phyloP scores from a whole-genome alignment of 2,797 vertebrate genomes.

The Parauchenoglanis ngamensis region DNA sequence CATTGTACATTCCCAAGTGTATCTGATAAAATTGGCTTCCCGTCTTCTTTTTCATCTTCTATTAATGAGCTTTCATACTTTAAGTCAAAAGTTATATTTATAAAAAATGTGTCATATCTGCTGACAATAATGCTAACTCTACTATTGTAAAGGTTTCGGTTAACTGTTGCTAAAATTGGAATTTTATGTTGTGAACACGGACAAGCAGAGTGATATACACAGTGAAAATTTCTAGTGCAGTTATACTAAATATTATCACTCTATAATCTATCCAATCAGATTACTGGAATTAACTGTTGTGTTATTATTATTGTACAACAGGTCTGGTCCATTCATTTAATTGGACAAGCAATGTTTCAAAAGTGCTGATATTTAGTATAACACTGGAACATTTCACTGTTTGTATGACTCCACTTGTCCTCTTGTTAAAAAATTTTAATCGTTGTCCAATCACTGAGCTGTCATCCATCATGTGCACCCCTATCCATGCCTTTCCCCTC shows the following conservation, averaged over 20 bases:
- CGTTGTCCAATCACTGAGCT: not conserved
- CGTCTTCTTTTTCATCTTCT: too few species aligned
- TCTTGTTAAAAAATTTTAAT: not conserved
- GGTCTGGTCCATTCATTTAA: not conserved
- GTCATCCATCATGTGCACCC: conserved; percentile 43
- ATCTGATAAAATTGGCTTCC: too few species aligned
- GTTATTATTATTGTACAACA: not conserved
- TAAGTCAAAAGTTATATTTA: not conserved
- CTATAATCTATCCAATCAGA: not conserved
- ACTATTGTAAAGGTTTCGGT: not conserved
- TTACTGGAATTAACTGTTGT: not conserved
- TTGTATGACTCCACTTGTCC: too few species aligned
- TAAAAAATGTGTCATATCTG: not conserved
- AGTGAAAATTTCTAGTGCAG: not conserved
- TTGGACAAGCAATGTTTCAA: not conserved
- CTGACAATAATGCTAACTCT: not conserved
- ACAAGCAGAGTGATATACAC: not conserved
- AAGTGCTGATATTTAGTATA: not conserved
- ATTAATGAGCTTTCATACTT: too few species aligned
- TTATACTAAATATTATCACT: not conserved
- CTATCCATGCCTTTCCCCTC: conserved; percentile 60
- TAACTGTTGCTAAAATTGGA: not conserved
- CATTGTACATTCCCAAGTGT: too few species aligned
- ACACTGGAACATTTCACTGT: not conserved
- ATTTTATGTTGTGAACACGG: not conserved